These are phyloP conservation scores for Meiosimyza decipiens DNA, from an alignment of 2,888 invertebrate species.

Conservation along the genomic window DNA sequence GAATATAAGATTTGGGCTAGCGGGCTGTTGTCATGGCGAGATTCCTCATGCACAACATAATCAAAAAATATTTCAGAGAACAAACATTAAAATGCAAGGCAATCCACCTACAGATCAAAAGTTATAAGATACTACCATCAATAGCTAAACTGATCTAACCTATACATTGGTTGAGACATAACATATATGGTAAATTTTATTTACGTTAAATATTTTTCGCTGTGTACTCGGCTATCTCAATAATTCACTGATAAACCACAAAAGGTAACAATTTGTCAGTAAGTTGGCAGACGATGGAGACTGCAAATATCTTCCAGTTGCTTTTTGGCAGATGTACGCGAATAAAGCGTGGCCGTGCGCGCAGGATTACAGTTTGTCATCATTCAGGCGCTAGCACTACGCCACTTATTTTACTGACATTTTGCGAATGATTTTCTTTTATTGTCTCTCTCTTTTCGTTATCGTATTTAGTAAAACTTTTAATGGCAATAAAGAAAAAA, in stretches of 20 bases:
- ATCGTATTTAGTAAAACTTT: neutral
- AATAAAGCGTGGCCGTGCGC: neutral
- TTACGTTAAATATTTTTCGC: neutral
- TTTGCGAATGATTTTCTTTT: neutral
- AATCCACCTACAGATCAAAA: too few relatives aligned
- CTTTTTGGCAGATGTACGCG: neutral
- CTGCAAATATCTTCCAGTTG: conserved; percentile 1
- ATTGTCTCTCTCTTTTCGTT: neutral
- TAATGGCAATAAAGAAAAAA: neutral
- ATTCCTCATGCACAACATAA: too few relatives aligned
- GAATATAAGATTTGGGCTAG: too few relatives aligned
- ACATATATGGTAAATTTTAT: too few relatives aligned
- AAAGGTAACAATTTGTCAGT: conserved; percentile 59
- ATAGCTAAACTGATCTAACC: too few relatives aligned
- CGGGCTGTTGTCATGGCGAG: too few relatives aligned
- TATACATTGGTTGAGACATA: too few relatives aligned
- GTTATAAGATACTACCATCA: too few relatives aligned
- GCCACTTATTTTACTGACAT: neutral
- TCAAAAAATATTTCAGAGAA: too few relatives aligned
- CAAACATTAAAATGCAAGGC: too few relatives aligned
- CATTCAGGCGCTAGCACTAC: too few relatives aligned
- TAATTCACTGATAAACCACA: conserved; percentile 13
- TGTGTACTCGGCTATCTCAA: neutral
- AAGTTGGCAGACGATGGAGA: conserved; percentile 22
- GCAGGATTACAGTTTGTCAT: too few relatives aligned